Conservation (phyloP, 2,888 invertebrate species). For the Magallana nippona region DNA sequence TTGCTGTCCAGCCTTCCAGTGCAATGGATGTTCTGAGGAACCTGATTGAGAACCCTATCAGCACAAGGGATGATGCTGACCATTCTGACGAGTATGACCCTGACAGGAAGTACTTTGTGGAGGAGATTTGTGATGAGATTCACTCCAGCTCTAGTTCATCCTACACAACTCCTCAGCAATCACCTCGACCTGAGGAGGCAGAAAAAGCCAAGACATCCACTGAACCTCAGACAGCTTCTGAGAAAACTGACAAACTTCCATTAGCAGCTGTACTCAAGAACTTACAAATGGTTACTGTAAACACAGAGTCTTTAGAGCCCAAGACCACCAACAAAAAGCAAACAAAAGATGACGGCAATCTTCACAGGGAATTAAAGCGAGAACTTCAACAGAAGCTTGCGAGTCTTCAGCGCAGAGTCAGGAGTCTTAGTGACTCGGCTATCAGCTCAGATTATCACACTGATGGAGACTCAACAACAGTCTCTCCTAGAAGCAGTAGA, state of each 20-base stretch:
- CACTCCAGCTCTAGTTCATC: slow-evolving; percentile 57
- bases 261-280: slow-evolving; percentile 1
- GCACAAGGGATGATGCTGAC: neutral
- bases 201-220: neutral
- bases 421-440: slow-evolving; percentile 74
- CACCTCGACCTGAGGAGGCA: slow-evolving; percentile 49
- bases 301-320: slow-evolving; percentile 57
- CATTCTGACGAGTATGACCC: slow-evolving; percentile 18
- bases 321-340: slow-evolving; percentile 12
- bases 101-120: slow-evolving; percentile 21
- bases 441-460: slow-evolving; percentile 75
- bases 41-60: neutral
- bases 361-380: slow-evolving; percentile 57
- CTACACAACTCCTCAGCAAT: slow-evolving; percentile 64
- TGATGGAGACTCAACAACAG: slow-evolving; percentile 69
- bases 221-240: neutral
- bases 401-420: slow-evolving; percentile 59
- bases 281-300: slow-evolving; percentile 61
- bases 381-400: slow-evolving; percentile 66
- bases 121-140: slow-evolving; percentile 19
- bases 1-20: neutral
- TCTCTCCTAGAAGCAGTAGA: slow-evolving; percentile 65
- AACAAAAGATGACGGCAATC: slow-evolving; percentile 48
- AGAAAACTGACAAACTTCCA: neutral
- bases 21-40: slow-evolving; percentile 17